These are phyloP conservation scores for Triplophysa tibetana DNA, from an alignment of 2,113 vertebrate genomes.

Conservation along the genomic window DNA sequence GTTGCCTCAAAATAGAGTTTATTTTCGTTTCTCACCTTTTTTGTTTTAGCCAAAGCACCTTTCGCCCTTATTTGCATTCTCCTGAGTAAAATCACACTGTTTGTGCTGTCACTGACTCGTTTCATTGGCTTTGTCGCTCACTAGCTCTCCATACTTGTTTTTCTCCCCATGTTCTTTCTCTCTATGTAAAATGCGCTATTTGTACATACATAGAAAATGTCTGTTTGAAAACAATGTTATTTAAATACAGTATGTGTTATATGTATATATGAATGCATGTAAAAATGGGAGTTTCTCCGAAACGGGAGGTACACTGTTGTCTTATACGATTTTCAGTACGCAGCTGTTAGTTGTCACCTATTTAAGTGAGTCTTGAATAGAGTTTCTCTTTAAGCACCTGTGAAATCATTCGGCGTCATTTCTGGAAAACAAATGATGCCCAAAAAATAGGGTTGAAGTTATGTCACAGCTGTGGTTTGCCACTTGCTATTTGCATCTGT, in stretches of 20 bases:
- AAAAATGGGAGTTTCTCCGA: conserved; percentile 27
- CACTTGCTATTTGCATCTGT: too few species aligned
- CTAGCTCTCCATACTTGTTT: conserved; percentile 10
- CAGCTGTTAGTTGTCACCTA: neutral
- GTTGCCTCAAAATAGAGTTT: conserved; percentile 79
- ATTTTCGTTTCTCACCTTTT: conserved; percentile 35
- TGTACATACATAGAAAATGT: conserved; percentile 69
- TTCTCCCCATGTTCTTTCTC: conserved; percentile 13
- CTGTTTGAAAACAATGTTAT: conserved; percentile 78
- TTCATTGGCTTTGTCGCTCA: conserved; percentile 1
- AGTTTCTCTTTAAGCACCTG: conserved; percentile 13
- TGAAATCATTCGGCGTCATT: neutral
- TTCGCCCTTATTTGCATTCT: conserved; percentile 70
- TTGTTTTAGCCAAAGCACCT: conserved; percentile 81
- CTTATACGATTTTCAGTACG: neutral
- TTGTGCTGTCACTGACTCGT: conserved; percentile 62
- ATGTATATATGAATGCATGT: conserved; percentile 61
- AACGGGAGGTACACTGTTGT: conserved; percentile 20
- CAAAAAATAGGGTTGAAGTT: too few species aligned
- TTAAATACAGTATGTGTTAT: conserved; percentile 76
- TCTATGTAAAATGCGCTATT: conserved; percentile 27
- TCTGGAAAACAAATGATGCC: neutral
- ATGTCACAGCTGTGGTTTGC: too few species aligned
- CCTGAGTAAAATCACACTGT: conserved; percentile 56
- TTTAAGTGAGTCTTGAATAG: conserved; percentile 22